Conservation (phyloP, 1,140 invertebrate species). For the Adoxophyes honmai region DNA sequence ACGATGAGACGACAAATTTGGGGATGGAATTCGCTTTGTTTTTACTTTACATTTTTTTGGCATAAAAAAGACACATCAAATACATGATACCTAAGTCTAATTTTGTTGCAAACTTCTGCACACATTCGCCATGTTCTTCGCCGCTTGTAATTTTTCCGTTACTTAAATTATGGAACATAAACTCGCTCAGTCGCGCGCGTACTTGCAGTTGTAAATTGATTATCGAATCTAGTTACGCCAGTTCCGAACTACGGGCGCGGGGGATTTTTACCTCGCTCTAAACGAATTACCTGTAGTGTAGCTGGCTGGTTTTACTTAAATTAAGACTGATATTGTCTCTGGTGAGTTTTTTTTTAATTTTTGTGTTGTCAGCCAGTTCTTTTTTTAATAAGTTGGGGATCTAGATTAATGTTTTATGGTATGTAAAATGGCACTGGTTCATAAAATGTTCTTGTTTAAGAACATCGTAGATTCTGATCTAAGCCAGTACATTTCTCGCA, state of each 20-base stretch:
- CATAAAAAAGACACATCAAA: not conserved
- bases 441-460: too few species aligned
- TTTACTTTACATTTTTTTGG: not conserved
- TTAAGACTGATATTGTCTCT: conserved; percentile 11
- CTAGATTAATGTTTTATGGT: too few species aligned
- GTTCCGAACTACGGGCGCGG: conserved; percentile 62
- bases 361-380: not conserved
- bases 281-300: conserved; percentile 16
- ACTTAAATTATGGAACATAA: not conserved
- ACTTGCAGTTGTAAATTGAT: conserved; percentile 52
- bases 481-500: too few species aligned
- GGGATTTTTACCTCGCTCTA: conserved; percentile 39
- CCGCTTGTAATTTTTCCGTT: too few species aligned
- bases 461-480: too few species aligned
- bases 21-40: too few species aligned
- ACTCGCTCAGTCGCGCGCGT: not conserved
- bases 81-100: too few species aligned
- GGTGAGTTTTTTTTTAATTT: conserved; percentile 8
- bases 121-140: too few species aligned
- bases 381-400: not conserved
- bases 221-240: conserved; percentile 72
- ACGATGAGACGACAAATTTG: not conserved
- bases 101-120: too few species aligned
- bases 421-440: too few species aligned
- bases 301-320: conserved; percentile 7